Base-by-base conservation (phyloP, 2,797 vertebrate species). In the Phrynocephalus guinanensis region DNA sequence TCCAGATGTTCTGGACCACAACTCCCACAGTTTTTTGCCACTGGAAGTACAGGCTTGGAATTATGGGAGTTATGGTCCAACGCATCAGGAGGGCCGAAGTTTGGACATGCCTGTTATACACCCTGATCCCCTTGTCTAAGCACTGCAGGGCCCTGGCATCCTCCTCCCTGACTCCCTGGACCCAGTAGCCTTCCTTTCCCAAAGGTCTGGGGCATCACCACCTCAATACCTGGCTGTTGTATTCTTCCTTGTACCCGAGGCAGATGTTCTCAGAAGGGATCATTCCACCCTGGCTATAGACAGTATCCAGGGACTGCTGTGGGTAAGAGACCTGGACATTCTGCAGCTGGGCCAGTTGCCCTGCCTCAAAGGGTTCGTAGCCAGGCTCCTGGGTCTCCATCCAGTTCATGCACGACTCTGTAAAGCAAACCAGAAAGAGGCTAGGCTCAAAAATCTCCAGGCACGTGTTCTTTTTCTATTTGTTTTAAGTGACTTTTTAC, bases 361-460 rank as follows among this genome's bases (percentile, higher is more conserved):
- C 66, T 0, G 84, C 77, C 7, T 96, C 95, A 1, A 94, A 95
- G 78, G 83, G 77, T 28, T 96, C 95, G 0, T 94, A 95, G 80
- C 89, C 78, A 2, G 89, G 52, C 24, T 90, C 86, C 1, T 92
- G 93, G 2, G 90, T 87, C 33, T 95, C 95, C 0, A 93, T 71
- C 93, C 94, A 95, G 83, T 91, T 93, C 94, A 71, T 91, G 93
- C 13, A 92, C 33, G 78, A 91, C 79, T 96, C 96, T 96, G 63
- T 26, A 82, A 82, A 85, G 6, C 4, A 9, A 86, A 66, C 79
- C 75, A 5, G 28, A 71, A 82, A 70, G 48, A 81, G 11, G 76
- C 77, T 56, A 56, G 1, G 3, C 26, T 6, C 4, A 33, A 10
- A 66, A 44, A 70, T 33, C 38, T 16, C 15, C 60, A 56, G 52